Evolutionary conservation across 1,140 invertebrate genomes (phyloP).

Genomic region (Brachionus plicatilis): DNA sequence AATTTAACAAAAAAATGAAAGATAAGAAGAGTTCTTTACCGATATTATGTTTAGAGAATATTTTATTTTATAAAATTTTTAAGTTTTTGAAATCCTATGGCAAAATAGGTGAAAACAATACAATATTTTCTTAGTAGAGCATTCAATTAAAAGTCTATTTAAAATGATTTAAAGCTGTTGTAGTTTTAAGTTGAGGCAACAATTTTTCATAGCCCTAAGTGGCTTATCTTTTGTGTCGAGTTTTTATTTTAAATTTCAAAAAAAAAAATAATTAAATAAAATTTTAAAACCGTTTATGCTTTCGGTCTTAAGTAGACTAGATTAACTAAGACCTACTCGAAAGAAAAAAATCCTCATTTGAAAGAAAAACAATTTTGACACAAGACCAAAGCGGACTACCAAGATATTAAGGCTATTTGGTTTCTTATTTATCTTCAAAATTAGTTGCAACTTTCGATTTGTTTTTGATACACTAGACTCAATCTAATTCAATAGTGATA

Average conservation of each 20-base stretch:
- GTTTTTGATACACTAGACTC: slow-evolving; percentile 19
- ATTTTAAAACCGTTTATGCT: neutral
- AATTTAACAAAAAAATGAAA: neutral
- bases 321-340: slow-evolving; percentile 1
- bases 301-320: slow-evolving; percentile 1
- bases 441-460: slow-evolving; percentile 16
- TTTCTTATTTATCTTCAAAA: neutral
- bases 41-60: neutral
- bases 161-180: slow-evolving; percentile 14
- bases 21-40: neutral
- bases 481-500: slow-evolving; percentile 5
- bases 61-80: neutral
- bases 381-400: neutral
- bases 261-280: neutral
- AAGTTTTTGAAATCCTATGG: neutral
- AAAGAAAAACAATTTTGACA: neutral
- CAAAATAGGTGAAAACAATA: neutral
- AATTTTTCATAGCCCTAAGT: slow-evolving; percentile 15
- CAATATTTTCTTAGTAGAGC: neutral
- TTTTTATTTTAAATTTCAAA: neutral
- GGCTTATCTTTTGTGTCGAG: slow-evolving; percentile 21
- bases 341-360: neutral
- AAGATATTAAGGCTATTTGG: neutral
- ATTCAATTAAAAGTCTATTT: slow-evolving; percentile 14
- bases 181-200: neutral